A percentile compares a stretch with the other conserved stretches of the same genome.
Evolutionary conservation across 2,888 invertebrate species (phyloP).

Genomic region (Arenicola marina): DNA sequence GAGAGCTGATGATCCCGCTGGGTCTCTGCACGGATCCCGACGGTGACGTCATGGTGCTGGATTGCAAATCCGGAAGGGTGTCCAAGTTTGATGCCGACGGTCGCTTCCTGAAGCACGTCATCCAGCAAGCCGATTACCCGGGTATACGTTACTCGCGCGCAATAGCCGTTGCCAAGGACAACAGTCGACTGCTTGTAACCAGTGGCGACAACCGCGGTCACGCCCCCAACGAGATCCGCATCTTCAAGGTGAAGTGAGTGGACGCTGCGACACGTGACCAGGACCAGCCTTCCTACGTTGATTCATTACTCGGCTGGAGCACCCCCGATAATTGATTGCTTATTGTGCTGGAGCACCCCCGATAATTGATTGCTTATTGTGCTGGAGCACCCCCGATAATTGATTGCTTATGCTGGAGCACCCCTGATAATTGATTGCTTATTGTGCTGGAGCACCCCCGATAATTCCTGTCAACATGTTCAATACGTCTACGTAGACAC

Average conservation of each 20-base stretch:
- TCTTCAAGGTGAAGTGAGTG: slow-evolving; percentile 17
- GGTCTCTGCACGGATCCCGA: slow-evolving; percentile 8
- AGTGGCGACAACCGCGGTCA: slow-evolving; percentile 18
- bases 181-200: slow-evolving; percentile 9
- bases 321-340: no score
- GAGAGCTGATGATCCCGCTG: slow-evolving; percentile 20
- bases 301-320: no score
- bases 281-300: no score
- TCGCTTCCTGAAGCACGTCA: slow-evolving; percentile 7
- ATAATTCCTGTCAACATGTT: no score
- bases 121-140: slow-evolving; percentile 8
- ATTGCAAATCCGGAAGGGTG: slow-evolving; percentile 19
- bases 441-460: no score
- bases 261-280: no score
- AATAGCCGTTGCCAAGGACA: slow-evolving; percentile 14
- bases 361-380: no score
- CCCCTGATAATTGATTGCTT: no score
- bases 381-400: no score
- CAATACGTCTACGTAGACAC: no score
- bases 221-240: slow-evolving; percentile 18
- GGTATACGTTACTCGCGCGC: slow-evolving; percentile 17
- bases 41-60: slow-evolving; percentile 13
- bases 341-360: no score
- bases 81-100: slow-evolving; percentile 13
- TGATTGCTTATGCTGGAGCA: no score